These are phyloP conservation scores for Trichechus manatus DNA, from an alignment of 2,113 vertebrate genomes.

Conservation along the genomic window DNA sequence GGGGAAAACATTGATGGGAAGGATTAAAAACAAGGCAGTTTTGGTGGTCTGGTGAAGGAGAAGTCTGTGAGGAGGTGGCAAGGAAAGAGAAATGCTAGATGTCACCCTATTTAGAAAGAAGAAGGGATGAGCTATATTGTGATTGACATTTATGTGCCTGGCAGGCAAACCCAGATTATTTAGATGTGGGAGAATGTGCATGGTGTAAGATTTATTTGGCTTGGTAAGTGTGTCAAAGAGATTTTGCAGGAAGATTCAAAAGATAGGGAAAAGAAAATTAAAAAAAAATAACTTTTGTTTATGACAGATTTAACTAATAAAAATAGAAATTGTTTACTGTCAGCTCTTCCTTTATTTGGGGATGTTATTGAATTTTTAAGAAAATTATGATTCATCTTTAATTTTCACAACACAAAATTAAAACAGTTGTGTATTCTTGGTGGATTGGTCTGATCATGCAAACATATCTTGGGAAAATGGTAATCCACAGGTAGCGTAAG, in stretches of 20 bases:
- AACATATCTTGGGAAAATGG: neutral
- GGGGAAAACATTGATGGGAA: neutral
- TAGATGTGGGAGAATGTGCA: conserved; percentile 77
- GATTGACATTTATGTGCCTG: conserved; percentile 83
- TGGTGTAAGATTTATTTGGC: conserved; percentile 83
- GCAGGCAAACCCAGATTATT: conserved; percentile 87
- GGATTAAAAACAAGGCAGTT: neutral
- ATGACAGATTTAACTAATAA: conserved; percentile 70
- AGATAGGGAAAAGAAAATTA: conserved; percentile 82
- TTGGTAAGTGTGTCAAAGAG: conserved; percentile 82
- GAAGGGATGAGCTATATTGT: conserved; percentile 83
- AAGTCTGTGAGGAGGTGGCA: neutral
- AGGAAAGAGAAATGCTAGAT: conserved; percentile 50
- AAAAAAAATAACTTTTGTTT: conserved; percentile 79
- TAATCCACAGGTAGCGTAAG: neutral
- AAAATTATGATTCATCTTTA: neutral
- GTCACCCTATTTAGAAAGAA: conserved; percentile 78
- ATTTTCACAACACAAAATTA: neutral
- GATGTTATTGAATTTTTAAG: conserved; percentile 7
- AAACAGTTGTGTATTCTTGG: neutral
- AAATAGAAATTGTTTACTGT: conserved; percentile 62
- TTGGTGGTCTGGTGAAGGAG: neutral
- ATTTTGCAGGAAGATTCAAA: conserved; percentile 80
- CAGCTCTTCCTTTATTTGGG: conserved; percentile 36
- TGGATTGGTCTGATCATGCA: neutral